phyloP scores from a whole-genome alignment of 2,797 vertebrate species.

The Antrozous pallidus region DNA sequence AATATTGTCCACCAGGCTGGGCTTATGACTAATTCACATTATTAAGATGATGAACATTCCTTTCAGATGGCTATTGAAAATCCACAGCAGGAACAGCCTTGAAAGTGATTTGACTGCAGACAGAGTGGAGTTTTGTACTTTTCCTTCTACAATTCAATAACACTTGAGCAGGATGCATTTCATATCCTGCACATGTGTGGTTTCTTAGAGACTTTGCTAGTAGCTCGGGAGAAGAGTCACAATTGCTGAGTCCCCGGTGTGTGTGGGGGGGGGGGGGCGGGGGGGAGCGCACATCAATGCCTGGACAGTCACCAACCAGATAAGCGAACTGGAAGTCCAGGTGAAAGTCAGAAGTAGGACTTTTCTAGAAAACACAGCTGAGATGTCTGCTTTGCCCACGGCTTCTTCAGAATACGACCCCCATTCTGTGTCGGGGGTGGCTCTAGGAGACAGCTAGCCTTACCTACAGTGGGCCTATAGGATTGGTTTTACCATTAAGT shows the following conservation, averaged over 20 bases:
- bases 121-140: background rate
- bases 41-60: constrained; percentile 28
- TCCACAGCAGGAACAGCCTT: background rate
- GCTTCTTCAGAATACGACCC: background rate
- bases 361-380: background rate
- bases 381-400: rapidly evolving
- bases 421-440: background rate
- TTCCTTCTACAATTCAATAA: background rate
- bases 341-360: background rate
- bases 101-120: background rate
- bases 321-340: background rate
- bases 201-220: background rate
- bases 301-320: background rate
- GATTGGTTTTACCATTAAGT: background rate
- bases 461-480: rapidly evolving
- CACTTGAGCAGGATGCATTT: background rate
- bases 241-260: background rate
- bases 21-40: constrained; percentile 11
- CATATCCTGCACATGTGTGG: rapidly evolving
- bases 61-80: constrained; percentile 15
- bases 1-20: constrained; percentile 49
- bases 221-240: background rate
- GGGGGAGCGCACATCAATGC: background rate
- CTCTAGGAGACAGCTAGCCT: background rate
- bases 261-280: too few relatives aligned